These are phyloP conservation scores for Acyrthosiphon pisum DNA, from an alignment of 1,140 invertebrate species.

Conservation along the genomic window DNA sequence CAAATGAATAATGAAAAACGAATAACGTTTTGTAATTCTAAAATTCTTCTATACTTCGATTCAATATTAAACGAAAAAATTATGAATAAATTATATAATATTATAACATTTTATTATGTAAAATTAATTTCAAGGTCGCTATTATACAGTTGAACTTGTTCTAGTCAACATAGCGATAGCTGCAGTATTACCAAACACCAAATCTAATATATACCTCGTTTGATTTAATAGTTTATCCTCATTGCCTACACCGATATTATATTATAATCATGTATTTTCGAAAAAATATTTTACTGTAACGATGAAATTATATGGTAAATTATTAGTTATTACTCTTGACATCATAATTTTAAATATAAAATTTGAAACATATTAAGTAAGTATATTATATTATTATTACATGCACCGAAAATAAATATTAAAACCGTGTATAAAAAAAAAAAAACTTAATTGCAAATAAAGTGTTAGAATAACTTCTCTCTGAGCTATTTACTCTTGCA, in stretches of 20 bases:
- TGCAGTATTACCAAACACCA: background rate
- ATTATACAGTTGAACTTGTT: background rate
- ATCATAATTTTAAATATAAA: background rate
- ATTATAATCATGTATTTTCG: background rate
- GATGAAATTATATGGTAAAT: background rate
- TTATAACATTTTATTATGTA: background rate
- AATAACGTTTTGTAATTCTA: background rate
- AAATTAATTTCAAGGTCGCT: background rate
- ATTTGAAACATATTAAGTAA: background rate
- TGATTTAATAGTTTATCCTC: background rate
- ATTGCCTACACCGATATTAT: background rate
- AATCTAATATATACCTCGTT: background rate
- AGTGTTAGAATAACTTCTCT: background rate
- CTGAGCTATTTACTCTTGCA: background rate
- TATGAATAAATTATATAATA: background rate
- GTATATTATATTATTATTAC: background rate
- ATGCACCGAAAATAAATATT: background rate
- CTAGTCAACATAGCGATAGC: background rate
- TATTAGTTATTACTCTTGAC: background rate
- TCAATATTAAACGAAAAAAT: background rate
- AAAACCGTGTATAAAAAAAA: no score
- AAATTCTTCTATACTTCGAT: background rate
- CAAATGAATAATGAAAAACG: background rate
- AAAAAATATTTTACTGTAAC: background rate
- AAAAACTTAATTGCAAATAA: background rate